Evolutionary conservation across 2,113 vertebrate genomes (phyloP), one percentile per base, ranked within the genome.

Genomic region (Apeltes quadracus): DNA sequence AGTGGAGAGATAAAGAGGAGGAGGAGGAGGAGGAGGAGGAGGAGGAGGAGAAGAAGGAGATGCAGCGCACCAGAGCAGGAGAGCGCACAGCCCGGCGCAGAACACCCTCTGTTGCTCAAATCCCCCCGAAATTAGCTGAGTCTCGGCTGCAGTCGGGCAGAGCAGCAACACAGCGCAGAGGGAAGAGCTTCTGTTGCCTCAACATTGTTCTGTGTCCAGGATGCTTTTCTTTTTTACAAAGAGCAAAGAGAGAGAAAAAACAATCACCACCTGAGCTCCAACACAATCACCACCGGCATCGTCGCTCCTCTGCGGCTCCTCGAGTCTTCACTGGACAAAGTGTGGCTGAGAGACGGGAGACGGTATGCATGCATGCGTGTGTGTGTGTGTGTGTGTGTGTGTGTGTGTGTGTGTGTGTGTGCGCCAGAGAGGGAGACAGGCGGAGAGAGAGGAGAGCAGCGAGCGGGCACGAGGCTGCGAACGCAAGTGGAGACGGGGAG

Each of bases 131-230:
- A 81, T 0, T 74, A 61, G 72, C 74, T 65, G 83, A 63, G 23
- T 70, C 27, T 10, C 16, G 70, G 82, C 78, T 70, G 83, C 41
- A 78, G 78, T 73, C 78, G 67, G 7, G 68, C 73, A 79, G 72
- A 75, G 56, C 57, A 39, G 64, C 76, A n/a, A n/a, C n/a, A 58
- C 57, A 36, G 84, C 46, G 7, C 72, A 12, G 23, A 65, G 72
- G 69, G 38, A 62, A 71, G 78, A 75, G 59, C 43, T 61, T 76
- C 78, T 82, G 89, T 86, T 90, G 85, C 84, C 82, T 85, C 84
- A 83, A 88, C 89, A 88, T 90, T 39, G 76, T 81, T 79, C 64
- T 57, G 20, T 71, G 64, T 87, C 79, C 51, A 75, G 57, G 66
- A 79, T 79, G 4, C 54, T 51, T 56, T 5, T 23, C 11, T 15